phyloP scores from a whole-genome alignment of 1,140 invertebrate species.

The Drosophila dunni region DNA sequence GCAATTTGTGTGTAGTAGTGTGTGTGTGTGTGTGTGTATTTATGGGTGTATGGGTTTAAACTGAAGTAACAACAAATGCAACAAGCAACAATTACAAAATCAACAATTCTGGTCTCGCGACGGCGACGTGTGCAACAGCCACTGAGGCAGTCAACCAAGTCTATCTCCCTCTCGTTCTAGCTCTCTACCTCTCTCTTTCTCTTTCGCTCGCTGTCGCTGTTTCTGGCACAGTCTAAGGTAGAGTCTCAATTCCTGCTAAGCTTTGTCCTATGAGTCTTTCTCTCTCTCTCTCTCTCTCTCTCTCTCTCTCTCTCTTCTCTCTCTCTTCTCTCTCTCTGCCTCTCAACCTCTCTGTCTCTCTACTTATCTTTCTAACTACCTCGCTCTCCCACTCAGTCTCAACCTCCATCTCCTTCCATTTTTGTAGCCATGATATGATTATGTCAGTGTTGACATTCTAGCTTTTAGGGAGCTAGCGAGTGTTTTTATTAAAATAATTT shows the following conservation, averaged over 20 bases:
- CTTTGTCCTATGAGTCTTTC: conserved; percentile 16
- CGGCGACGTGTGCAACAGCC: conserved; percentile 46
- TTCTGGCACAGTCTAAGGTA: conserved; percentile 2
- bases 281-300: background rate
- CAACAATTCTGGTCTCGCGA: conserved; percentile 69
- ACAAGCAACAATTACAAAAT: conserved; percentile 75
- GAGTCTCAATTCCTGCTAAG: conserved; percentile 2
- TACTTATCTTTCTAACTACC: background rate
- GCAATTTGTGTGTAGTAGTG: conserved; percentile 21
- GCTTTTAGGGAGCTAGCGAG: too few species aligned
- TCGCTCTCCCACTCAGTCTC: background rate
- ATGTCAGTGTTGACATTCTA: too few species aligned
- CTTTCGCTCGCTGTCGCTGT: conserved; percentile 1
- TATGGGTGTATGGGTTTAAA: conserved; percentile 4
- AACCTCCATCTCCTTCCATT: background rate
- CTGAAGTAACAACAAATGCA: conserved; percentile 52
- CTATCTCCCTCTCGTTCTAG: background rate
- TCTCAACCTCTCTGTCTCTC: background rate
- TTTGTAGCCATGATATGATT: too few species aligned
- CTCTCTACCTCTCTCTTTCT: background rate
- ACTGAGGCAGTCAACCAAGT: conserved; percentile 51
- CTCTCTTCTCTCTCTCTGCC: conserved; percentile 10
- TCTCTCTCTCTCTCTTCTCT: background rate
- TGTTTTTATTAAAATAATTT: too few species aligned
- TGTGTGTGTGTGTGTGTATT: background rate